Percentiles rank a stretch among this genome's conserved stretches.
Evolutionary conservation across 2,113 vertebrate species (phyloP).

Genomic region (Corythornis madagascariensis): DNA sequence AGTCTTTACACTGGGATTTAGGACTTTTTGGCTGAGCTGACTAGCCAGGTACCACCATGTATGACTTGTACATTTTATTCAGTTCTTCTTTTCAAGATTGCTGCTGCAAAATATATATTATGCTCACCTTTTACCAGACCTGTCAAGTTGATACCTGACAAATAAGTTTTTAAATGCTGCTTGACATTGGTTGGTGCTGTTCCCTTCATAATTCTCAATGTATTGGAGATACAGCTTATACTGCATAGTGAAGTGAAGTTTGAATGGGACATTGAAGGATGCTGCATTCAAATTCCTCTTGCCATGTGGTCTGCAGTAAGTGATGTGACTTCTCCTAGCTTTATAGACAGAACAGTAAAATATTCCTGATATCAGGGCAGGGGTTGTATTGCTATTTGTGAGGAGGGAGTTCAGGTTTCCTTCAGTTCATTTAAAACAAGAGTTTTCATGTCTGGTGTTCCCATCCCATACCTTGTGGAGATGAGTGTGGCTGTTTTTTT

Average conservation of each 20-base stretch:
- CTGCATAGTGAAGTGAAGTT: background rate
- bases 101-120: background rate
- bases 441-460: background rate
- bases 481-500: background rate
- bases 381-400: background rate
- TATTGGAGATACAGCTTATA: background rate
- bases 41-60: background rate
- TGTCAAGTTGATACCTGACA: background rate
- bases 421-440: background rate
- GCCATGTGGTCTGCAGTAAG: background rate
- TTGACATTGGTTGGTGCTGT: background rate
- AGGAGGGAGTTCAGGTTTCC: background rate
- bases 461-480: background rate
- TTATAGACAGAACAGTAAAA: background rate
- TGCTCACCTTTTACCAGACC: background rate
- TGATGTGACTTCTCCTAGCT: background rate
- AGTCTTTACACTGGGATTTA: background rate
- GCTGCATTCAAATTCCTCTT: background rate
- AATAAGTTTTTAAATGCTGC: background rate
- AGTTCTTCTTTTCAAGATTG: background rate
- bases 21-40: background rate
- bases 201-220: background rate
- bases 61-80: fast-evolving
- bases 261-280: background rate
- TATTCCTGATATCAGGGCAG: background rate